Conservation (phyloP, 37 sponge, comb jelly and placozoan species). For the Haliclona indistincta region DNA sequence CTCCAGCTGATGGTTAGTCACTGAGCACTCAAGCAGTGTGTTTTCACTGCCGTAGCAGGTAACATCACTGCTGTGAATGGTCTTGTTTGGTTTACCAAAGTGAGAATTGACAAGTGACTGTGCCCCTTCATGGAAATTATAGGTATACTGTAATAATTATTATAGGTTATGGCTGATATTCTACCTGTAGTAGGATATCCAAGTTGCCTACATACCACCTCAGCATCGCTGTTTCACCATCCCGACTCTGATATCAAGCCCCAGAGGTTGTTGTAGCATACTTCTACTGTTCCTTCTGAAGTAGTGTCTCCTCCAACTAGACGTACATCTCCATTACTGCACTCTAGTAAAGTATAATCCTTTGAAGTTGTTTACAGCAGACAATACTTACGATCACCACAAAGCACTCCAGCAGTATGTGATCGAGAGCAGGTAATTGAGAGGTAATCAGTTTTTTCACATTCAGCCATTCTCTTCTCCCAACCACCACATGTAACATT, state of each 20-base stretch:
- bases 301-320: not conserved
- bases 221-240: not conserved
- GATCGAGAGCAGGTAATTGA: not conserved
- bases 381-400: not conserved
- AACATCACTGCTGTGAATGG: not conserved
- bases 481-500: not conserved
- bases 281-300: not conserved
- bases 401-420: slow-evolving; percentile 13
- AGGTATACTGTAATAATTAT: not conserved
- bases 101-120: not conserved
- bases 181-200: not conserved
- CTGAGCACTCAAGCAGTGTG: not conserved
- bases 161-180: not conserved
- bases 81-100: slow-evolving; percentile 15
- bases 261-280: slow-evolving; percentile 1
- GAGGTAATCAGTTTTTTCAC: not conserved
- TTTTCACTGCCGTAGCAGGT: not conserved
- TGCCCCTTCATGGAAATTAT: not conserved
- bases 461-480: not conserved
- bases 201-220: not conserved
- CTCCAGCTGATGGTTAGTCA: not conserved
- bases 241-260: not conserved
- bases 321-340: slow-evolving; percentile 5
- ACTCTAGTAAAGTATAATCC: no score
- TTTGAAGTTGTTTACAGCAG: no score